Base-by-base conservation (phyloP, 2,888 invertebrate genomes). In the Rhorus exstirpatorius region DNA sequence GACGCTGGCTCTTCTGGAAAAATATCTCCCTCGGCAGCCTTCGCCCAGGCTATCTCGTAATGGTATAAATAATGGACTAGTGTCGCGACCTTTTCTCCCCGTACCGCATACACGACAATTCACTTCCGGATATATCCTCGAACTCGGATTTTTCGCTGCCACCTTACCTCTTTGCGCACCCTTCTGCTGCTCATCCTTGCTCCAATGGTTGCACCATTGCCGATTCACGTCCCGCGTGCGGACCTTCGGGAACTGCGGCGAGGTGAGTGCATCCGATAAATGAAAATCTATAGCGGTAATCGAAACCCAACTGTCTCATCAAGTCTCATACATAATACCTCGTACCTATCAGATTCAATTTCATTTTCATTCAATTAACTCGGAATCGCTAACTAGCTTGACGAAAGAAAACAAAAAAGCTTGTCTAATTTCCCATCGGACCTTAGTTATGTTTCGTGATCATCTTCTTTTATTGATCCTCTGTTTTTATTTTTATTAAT, bases 51-150 rank as follows among this genome's bases (percentile, higher is more conserved):
- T 70, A 81, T 77, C 71, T 67, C 21, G 76, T 81, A 77, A 77
- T 81, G 76, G 76, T 71, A 81, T 81, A 77, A 81, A 81, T 77
- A 81, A 81, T 81, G 81, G 76, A 77, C 76, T 19, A 81, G 65
- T 65, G 44, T 60, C 65, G 67, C 65, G 49, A 81, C 76, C 81
- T 77, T 71, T 67, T 26, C 51, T 61, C 49, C 60, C 38, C 41
- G 26, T 70, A 35, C 58, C 65, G 35, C 38, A 63, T 77, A 81
- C 76, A 81, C 65, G 81, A 81, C 76, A 81, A 70, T 81, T 71
- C 81, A 81, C 81, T 81, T 76, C 67, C 76, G 71, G 19, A 26
- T 72, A 60, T 60, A 63, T 63, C 44, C 46, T 31, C 53, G 44
- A 17, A n/a, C 44, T 75, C 26, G 44, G 49, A 26, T 78, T 26